These are phyloP conservation scores for Bellardia pandia DNA, from an alignment of 2,888 invertebrate species.

Conservation along the genomic window DNA sequence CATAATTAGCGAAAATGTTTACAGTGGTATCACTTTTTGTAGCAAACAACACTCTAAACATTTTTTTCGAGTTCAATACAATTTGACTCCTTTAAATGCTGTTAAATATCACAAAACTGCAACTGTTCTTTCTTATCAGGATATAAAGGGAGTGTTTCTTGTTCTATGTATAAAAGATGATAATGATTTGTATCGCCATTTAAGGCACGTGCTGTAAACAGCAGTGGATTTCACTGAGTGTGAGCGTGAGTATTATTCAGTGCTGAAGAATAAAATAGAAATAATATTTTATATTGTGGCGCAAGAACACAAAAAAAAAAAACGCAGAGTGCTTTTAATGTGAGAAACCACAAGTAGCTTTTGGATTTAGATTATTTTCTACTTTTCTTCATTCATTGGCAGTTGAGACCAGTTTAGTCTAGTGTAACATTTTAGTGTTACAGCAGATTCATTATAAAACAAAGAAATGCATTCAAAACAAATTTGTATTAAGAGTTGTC, in stretches of 20 bases:
- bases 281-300: constrained; percentile 7
- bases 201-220: constrained; percentile 66
- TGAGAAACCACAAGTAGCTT: constrained; percentile 69
- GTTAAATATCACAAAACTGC: constrained; percentile 7
- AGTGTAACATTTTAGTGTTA: constrained; percentile 12
- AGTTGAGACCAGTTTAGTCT: constrained; percentile 26
- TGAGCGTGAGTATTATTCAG: constrained; percentile 10
- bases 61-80: too few relatives aligned
- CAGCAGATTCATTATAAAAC: constrained; percentile 52
- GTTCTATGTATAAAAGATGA: constrained; percentile 22
- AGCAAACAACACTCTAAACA: too few relatives aligned
- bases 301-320: constrained; percentile 31
- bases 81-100: constrained; percentile 21
- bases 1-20: too few relatives aligned
- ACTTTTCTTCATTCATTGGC: constrained; percentile 15
- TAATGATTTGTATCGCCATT: constrained; percentile 65
- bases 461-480: constrained; percentile 62
- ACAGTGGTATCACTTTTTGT: too few relatives aligned
- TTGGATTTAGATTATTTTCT: constrained; percentile 27
- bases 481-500: constrained; percentile 58
- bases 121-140: background rate
- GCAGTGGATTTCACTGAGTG: constrained; percentile 2
- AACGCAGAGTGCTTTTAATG: constrained; percentile 60
- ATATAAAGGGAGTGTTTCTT: constrained; percentile 33
- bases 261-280: constrained; percentile 24